These are phyloP conservation scores for Clepsis dumicolana DNA, from an alignment of 2,888 invertebrate species.

Conservation along the genomic window DNA sequence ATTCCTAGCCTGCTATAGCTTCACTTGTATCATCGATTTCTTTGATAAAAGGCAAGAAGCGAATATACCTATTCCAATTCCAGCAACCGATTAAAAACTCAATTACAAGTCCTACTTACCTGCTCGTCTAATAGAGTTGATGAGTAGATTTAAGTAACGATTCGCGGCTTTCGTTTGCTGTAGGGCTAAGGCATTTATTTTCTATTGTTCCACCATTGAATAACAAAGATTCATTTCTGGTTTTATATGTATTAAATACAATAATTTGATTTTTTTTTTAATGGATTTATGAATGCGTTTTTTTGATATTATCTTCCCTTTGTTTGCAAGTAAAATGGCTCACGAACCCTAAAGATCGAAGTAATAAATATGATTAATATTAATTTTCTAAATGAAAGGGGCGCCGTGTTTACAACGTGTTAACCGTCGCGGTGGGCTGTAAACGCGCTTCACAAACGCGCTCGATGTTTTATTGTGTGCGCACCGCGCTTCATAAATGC, in stretches of 20 bases:
- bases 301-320: not conserved
- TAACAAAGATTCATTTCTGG: too few relatives aligned
- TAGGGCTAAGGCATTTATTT: not conserved
- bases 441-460: slow-evolving; percentile 55
- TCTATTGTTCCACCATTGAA: too few relatives aligned
- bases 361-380: slow-evolving; percentile 57
- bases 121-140: not conserved
- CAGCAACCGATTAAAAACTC: slow-evolving; percentile 14
- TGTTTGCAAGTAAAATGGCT: slow-evolving; percentile 11
- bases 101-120: not conserved
- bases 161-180: not conserved
- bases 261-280: too few relatives aligned
- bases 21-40: slow-evolving; percentile 12
- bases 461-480: slow-evolving; percentile 51
- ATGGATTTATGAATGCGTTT: not conserved
- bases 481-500: slow-evolving; percentile 50
- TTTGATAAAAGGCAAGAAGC: slow-evolving; percentile 4
- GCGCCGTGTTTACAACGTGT: slow-evolving; percentile 60
- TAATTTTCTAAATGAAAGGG: slow-evolving; percentile 64
- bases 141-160: not conserved
- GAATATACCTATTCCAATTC: slow-evolving; percentile 14
- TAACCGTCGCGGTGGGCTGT: slow-evolving; percentile 55
- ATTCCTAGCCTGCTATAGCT: slow-evolving; percentile 4
- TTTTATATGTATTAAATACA: too few relatives aligned
- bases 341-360: slow-evolving; percentile 22